Conservation (phyloP, 2,888 invertebrate genomes). For the Yponomeuta sedellus region DNA sequence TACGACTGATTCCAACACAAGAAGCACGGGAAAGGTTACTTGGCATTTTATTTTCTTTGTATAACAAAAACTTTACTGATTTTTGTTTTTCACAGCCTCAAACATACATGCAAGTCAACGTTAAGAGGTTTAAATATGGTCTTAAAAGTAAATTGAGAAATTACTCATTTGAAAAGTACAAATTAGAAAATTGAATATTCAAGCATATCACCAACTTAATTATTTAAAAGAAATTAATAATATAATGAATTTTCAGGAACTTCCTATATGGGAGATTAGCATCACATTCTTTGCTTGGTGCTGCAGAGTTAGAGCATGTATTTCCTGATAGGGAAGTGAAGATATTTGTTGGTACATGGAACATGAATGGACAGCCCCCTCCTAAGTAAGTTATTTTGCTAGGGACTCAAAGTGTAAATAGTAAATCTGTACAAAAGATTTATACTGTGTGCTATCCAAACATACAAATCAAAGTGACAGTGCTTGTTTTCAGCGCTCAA, state of each 20-base stretch:
- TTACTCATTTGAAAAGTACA: no score
- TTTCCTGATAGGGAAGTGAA: conserved; percentile 90
- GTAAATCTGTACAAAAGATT: no score
- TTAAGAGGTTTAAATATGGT: no score
- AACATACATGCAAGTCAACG: no score
- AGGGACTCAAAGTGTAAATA: no score
- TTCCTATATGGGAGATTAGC: conserved; percentile 88
- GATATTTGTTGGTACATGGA: conserved; percentile 96
- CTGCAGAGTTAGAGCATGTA: conserved; percentile 89
- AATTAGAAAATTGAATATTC: no score
- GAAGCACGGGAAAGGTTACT: conserved; percentile 85
- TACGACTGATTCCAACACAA: conserved; percentile 88
- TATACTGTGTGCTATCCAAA: no score
- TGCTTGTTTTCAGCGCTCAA: no score
- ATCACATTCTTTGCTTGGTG: conserved; percentile 87
- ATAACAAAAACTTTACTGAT: neutral
- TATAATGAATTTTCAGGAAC: conserved; percentile 76
- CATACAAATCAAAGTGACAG: no score
- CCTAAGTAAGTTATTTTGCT: conserved; percentile 78
- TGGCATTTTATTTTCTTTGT: conserved; percentile 14
- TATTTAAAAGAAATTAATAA: neutral
- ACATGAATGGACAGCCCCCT: conserved; percentile 94
- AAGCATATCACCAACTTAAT: no score
- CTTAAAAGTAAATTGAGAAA: no score
- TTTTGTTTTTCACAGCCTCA: no score